phyloP scores from a whole-genome alignment of 2,113 vertebrate genomes.

The Loxodonta africana region DNA sequence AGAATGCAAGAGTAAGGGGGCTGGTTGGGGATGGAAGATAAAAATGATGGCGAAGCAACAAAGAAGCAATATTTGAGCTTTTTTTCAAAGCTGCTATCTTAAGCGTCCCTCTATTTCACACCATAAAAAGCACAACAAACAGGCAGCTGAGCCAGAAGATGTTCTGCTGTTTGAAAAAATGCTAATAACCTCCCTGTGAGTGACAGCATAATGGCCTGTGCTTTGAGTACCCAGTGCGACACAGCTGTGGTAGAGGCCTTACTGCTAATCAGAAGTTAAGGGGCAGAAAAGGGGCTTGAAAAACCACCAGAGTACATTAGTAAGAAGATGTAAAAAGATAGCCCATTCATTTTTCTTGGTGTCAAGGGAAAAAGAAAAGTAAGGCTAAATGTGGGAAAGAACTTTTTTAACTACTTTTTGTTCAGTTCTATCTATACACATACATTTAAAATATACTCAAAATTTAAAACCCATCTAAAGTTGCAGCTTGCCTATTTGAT shows the following conservation, averaged over 20 bases:
- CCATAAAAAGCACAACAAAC: constrained; percentile 81
- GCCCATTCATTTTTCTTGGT: constrained; percentile 89
- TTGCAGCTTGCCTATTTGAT: not conserved
- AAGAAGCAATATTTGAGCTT: constrained; percentile 56
- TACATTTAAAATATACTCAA: constrained; percentile 40
- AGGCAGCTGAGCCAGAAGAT: constrained; percentile 83
- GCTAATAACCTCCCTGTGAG: constrained; percentile 87
- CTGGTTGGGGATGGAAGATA: not conserved
- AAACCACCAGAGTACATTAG: constrained; percentile 89
- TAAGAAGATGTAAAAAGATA: constrained; percentile 90
- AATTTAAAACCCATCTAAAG: constrained; percentile 55
- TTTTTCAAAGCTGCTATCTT: constrained; percentile 17
- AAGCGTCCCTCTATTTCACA: not conserved
- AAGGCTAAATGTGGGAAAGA: constrained; percentile 89
- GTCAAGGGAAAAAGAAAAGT: constrained; percentile 89
- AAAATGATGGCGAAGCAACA: not conserved
- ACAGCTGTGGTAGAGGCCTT: constrained; percentile 90
- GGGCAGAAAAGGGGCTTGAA: constrained; percentile 79
- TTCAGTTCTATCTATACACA: constrained; percentile 23
- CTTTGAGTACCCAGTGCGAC: constrained; percentile 86
- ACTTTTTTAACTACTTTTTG: constrained; percentile 56
- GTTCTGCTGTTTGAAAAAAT: constrained; percentile 81
- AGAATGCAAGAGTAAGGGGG: constrained; percentile 44
- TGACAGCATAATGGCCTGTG: constrained; percentile 88
- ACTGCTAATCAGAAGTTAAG: constrained; percentile 81